Evolutionary conservation across 2,888 invertebrate genomes (phyloP).

Genomic region (Drosophila kuntzei): DNA sequence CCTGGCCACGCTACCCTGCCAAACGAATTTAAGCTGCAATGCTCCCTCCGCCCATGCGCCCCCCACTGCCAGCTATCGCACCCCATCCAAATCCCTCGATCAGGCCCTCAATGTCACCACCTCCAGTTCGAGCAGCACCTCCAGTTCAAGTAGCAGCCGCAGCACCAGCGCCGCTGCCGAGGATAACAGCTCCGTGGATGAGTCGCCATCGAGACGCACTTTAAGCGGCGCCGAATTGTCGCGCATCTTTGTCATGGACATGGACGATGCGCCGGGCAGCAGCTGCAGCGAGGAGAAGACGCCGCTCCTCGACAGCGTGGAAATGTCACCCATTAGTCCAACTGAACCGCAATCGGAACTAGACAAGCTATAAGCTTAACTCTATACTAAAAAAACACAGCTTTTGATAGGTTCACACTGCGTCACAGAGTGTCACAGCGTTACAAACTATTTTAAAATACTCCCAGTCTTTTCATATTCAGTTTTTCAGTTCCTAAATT

Average conservation of each 20-base stretch:
- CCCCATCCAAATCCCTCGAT: constrained; percentile 80
- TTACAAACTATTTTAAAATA: neutral
- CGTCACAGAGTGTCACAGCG: neutral
- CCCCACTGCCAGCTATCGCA: constrained; percentile 61
- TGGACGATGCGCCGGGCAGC: constrained; percentile 80
- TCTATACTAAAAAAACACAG: neutral
- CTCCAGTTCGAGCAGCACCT: constrained; percentile 40
- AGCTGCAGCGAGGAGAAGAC: constrained; percentile 85
- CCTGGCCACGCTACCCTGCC: constrained; percentile 83
- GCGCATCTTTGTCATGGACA: constrained; percentile 81
- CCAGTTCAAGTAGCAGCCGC: constrained; percentile 50
- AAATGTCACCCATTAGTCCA: constrained; percentile 86
- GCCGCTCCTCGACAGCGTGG: constrained; percentile 85
- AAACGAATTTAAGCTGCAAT: constrained; percentile 77
- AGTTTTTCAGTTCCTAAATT: neutral
- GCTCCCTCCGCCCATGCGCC: constrained; percentile 55
- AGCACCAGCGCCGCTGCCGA: constrained; percentile 53
- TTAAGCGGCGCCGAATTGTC: constrained; percentile 81
- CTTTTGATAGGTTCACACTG: neutral
- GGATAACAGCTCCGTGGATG: constrained; percentile 82
- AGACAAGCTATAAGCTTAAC: constrained; percentile 65
- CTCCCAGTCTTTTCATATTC: neutral
- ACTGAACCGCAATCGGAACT: constrained; percentile 79
- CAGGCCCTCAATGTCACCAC: constrained; percentile 72
- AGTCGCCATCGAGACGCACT: constrained; percentile 82